Percentiles rank a stretch among this genome's conserved stretches.
These are phyloP conservation scores for Halichoerus grypus DNA, from an alignment of 2,113 vertebrate species.

Conservation along the genomic window DNA sequence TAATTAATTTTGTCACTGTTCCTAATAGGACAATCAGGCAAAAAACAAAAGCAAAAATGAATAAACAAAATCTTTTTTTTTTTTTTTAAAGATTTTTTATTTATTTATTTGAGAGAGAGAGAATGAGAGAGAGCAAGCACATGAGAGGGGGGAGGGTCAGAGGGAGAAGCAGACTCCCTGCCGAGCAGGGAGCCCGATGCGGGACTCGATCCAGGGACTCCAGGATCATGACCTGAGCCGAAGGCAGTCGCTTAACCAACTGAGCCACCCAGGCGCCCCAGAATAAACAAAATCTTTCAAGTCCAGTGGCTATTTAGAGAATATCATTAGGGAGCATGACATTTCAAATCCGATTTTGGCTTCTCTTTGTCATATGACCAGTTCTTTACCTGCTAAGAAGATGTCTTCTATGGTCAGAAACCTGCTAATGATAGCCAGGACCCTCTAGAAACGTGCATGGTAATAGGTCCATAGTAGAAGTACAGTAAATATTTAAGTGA, in stretches of 20 bases:
- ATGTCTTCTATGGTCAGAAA: not conserved
- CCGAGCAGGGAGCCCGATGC: too few relatives aligned
- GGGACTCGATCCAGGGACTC: too few relatives aligned
- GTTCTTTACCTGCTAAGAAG: not conserved
- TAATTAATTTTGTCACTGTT: constrained; percentile 40
- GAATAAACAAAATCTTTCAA: constrained; percentile 41
- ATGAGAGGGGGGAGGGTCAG: too few relatives aligned
- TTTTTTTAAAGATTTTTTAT: too few relatives aligned
- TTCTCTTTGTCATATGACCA: not conserved
- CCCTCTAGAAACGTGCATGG: not conserved
- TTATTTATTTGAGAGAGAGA: too few relatives aligned
- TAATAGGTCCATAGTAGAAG: not conserved
- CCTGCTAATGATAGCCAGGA: not conserved
- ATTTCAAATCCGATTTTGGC: not conserved
- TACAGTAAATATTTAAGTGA: constrained; percentile 19
- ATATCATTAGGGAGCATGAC: constrained; percentile 3
- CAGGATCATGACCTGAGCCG: too few relatives aligned
- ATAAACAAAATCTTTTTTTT: constrained; percentile 43
- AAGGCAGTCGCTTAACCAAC: too few relatives aligned
- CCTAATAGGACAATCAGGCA: not conserved
- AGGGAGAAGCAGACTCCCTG: too few relatives aligned
- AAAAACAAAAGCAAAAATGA: constrained; percentile 46
- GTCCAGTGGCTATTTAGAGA: not conserved
- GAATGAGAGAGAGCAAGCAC: too few relatives aligned
- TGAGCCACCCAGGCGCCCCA: too few relatives aligned